Conservation (phyloP, 92 coral and sea anemone genomes). For the Porites rus region DNA sequence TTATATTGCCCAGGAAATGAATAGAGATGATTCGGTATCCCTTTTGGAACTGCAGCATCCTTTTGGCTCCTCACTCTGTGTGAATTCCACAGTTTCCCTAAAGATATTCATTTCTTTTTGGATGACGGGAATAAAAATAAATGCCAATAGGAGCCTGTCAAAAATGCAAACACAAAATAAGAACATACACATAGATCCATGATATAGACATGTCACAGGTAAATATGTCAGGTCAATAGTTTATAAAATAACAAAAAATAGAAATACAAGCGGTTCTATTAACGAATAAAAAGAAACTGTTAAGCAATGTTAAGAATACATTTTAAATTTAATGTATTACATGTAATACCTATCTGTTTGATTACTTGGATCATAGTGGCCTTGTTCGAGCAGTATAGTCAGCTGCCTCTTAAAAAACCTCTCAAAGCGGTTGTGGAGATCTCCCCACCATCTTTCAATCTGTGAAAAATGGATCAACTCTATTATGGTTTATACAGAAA, state of each 20-base stretch:
- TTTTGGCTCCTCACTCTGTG: conserved; percentile 67
- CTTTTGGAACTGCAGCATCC: conserved; percentile 70
- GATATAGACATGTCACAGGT: not conserved
- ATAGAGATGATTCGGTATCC: conserved; percentile 53
- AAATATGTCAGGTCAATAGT: conserved; percentile 2
- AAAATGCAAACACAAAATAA: conserved; percentile 13
- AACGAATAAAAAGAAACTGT: not conserved
- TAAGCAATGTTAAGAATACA: no score
- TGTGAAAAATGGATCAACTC: not conserved
- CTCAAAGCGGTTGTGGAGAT: conserved; percentile 62
- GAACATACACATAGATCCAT: not conserved
- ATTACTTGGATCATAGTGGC: conserved; percentile 68
- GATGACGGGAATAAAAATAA: conserved; percentile 60
- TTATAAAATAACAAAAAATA: conserved; percentile 5
- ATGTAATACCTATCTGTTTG: conserved; percentile 55
- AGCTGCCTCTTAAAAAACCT: conserved; percentile 68
- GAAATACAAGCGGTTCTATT: not conserved
- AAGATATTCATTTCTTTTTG: conserved; percentile 64
- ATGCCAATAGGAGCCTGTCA: conserved; percentile 54
- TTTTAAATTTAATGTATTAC: not conserved
- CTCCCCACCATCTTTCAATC: conserved; percentile 81
- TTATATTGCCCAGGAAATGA: conserved; percentile 36
- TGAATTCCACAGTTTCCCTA: conserved; percentile 70
- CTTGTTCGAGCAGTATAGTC: conserved; percentile 67
- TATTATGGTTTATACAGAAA: not conserved